Conservation (phyloP, 2,113 vertebrate species). For the Stomatorhinus ivindoensis region DNA sequence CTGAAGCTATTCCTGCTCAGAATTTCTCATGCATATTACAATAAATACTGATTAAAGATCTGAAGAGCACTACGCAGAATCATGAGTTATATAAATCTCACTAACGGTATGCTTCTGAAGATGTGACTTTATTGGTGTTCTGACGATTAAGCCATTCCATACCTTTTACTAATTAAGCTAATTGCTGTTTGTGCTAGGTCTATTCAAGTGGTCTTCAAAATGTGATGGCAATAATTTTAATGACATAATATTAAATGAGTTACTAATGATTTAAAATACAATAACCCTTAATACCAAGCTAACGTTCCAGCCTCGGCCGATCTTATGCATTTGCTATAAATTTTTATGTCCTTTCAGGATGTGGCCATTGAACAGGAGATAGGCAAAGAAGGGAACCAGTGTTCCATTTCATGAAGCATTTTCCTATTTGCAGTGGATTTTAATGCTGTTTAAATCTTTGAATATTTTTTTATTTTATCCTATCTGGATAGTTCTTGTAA, state of each 20-base stretch:
- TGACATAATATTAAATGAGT: not conserved
- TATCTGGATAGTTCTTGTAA: not conserved
- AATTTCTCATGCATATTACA: not conserved
- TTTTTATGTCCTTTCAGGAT: not conserved
- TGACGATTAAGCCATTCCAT: not conserved
- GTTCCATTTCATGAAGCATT: not conserved
- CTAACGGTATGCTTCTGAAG: not conserved
- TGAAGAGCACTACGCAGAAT: not conserved
- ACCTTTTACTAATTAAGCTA: not conserved
- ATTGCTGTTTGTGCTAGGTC: not conserved
- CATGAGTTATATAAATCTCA: not conserved
- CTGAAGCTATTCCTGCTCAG: not conserved
- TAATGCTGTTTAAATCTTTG: not conserved
- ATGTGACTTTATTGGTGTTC: not conserved
- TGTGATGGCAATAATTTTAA: not conserved
- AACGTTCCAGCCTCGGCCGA: not conserved
- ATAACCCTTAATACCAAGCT: not conserved
- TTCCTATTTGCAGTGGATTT: not conserved
- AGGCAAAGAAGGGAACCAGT: not conserved
- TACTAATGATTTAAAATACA: not conserved
- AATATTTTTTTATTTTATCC: not conserved
- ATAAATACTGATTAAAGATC: not conserved
- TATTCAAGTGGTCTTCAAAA: not conserved
- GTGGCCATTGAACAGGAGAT: not conserved
- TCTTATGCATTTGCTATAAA: not conserved